A percentile compares a stretch with the other conserved stretches of the same genome.
These are phyloP conservation scores for Pyrrhura leucotis DNA, from an alignment of 2,797 vertebrate genomes.

Conservation along the genomic window DNA sequence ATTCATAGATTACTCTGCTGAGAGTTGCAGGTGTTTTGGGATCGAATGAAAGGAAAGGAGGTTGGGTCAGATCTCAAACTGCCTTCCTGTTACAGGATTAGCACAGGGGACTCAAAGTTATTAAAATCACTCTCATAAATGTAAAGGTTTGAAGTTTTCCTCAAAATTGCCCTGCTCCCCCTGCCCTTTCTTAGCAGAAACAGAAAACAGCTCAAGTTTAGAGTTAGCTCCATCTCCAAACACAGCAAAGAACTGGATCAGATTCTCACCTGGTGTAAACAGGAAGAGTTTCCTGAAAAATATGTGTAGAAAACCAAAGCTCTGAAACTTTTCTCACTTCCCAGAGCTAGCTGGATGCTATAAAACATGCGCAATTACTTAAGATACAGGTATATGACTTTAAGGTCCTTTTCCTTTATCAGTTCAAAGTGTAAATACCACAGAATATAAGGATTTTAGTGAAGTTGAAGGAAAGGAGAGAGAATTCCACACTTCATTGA, in stretches of 20 bases:
- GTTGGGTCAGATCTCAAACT: slow-evolving; percentile 60
- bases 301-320: neutral
- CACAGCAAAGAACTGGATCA: neutral
- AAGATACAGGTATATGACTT: neutral
- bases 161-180: neutral
- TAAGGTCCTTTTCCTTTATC: neutral
- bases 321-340: neutral
- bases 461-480: neutral
- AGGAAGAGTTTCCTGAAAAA: slow-evolving; percentile 23
- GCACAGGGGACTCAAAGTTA: slow-evolving; percentile 25
- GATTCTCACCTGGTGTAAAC: slow-evolving; percentile 10
- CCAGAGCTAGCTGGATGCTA: neutral
- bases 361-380: neutral
- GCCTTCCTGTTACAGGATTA: slow-evolving; percentile 68
- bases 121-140: slow-evolving; percentile 33
- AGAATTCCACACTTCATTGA: neutral
- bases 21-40: slow-evolving; percentile 81
- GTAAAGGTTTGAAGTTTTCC: neutral
- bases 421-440: neutral
- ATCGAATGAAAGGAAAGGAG: slow-evolving; percentile 63
- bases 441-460: neutral
- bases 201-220: neutral
- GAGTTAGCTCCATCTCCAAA: neutral
- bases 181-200: neutral
- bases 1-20: slow-evolving; percentile 86